phyloP scores from a whole-genome alignment of 2,888 invertebrate species.

The Ennomos fuscantarius region DNA sequence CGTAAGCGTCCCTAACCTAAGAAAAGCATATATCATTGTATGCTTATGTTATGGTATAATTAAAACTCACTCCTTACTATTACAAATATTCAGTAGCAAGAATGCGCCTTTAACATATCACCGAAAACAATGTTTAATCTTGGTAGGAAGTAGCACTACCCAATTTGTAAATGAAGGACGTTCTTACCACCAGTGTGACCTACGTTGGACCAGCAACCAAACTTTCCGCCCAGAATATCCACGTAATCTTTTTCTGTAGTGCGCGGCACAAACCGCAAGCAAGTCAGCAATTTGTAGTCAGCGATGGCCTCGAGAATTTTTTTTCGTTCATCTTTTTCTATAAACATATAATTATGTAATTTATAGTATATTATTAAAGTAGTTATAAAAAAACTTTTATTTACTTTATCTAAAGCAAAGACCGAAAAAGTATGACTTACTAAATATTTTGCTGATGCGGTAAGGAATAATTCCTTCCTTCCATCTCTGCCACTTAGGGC shows the following conservation, averaged over 20 bases:
- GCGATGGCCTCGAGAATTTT: slow-evolving; percentile 89
- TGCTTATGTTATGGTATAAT: no score
- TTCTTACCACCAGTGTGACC: slow-evolving; percentile 85
- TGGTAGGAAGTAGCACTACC: no score
- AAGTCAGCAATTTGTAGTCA: slow-evolving; percentile 91
- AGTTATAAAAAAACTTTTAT: not conserved
- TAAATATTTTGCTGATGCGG: slow-evolving; percentile 87
- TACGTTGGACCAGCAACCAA: slow-evolving; percentile 93
- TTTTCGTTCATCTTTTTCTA: slow-evolving; percentile 84
- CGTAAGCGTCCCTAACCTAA: no score
- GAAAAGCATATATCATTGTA: no score
- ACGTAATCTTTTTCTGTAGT: slow-evolving; percentile 88
- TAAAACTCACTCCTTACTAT: no score
- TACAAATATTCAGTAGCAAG: no score
- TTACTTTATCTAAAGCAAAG: no score
- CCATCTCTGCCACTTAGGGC: slow-evolving; percentile 86
- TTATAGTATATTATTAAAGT: no score
- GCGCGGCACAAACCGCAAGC: slow-evolving; percentile 89
- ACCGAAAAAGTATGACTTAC: slow-evolving; percentile 61
- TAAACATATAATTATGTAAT: slow-evolving; percentile 8
- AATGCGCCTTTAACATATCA: no score
- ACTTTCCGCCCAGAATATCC: slow-evolving; percentile 86
- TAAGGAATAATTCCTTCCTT: slow-evolving; percentile 89
- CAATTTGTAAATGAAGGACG: no score
- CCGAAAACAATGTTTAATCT: no score